phyloP scores from a whole-genome alignment of 2,797 vertebrate genomes.

The Leucoraja ocellata region DNA sequence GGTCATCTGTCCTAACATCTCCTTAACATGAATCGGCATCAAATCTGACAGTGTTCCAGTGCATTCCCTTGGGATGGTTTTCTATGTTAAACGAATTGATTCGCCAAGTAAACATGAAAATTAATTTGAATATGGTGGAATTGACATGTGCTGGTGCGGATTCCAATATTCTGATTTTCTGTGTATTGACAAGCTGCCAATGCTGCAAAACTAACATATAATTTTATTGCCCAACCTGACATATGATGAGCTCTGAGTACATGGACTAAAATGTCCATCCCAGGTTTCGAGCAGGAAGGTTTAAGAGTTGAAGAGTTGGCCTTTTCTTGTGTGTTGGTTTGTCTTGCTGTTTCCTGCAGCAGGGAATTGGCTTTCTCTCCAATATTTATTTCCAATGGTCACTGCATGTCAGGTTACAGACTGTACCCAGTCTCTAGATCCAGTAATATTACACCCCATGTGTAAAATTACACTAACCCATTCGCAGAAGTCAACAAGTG shows the following conservation, averaged over 20 bases:
- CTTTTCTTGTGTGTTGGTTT: not conserved
- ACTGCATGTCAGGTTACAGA: not conserved
- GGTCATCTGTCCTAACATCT: not conserved
- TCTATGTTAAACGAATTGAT: not conserved
- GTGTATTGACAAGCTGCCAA: not conserved
- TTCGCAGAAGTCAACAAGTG: not conserved
- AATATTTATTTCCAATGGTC: not conserved
- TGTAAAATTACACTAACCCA: constrained; percentile 10
- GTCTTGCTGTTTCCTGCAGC: not conserved
- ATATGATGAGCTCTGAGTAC: not conserved
- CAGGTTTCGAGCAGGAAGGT: not conserved
- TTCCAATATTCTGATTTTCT: not conserved
- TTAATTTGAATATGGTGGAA: not conserved
- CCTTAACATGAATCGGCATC: not conserved
- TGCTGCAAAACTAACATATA: not conserved
- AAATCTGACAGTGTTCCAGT: not conserved
- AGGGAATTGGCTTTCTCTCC: not conserved
- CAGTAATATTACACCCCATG: not conserved
- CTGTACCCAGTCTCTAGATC: not conserved
- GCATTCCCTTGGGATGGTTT: not conserved
- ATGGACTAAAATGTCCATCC: not conserved
- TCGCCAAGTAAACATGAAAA: not conserved
- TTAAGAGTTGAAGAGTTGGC: not conserved
- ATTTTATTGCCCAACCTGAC: constrained; percentile 15
- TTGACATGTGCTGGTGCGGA: not conserved